Conservation (phyloP, 1,140 invertebrate species). For the Drosophila albomicans region DNA sequence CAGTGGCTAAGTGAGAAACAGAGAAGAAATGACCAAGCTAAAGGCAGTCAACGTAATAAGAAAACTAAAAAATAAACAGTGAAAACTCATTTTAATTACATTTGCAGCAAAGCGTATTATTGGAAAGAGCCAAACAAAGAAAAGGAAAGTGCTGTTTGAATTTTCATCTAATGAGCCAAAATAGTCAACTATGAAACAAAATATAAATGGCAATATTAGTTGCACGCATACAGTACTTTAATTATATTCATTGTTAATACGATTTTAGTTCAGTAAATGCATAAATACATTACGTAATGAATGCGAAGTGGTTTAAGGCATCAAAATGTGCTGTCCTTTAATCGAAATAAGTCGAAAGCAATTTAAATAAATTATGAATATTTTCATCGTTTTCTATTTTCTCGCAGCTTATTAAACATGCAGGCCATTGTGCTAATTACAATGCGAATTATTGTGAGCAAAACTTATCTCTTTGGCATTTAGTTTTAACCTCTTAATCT, state of each 20-base stretch:
- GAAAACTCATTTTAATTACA: conserved; percentile 56
- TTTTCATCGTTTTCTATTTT: conserved; percentile 1
- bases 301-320: too few species aligned
- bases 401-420: not conserved
- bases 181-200: conserved; percentile 5
- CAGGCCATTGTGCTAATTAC: not conserved
- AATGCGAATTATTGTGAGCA: not conserved
- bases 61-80: not conserved
- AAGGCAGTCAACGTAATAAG: conserved; percentile 11
- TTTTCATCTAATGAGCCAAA: conserved; percentile 28
- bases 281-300: too few species aligned
- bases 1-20: conserved; percentile 29
- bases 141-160: conserved; percentile 30
- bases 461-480: conserved; percentile 2
- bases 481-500: conserved; percentile 39
- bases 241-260: not conserved
- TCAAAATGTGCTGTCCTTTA: not conserved
- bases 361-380: not conserved
- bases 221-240: not conserved
- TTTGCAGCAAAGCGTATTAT: conserved; percentile 44
- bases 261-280: not conserved
- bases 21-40: conserved; percentile 20
- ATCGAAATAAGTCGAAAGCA: not conserved
- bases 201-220: not conserved
- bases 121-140: conserved; percentile 26